Evolutionary conservation across 2,797 vertebrate genomes (phyloP).

Genomic region (Catamblyrhynchus diadema): DNA sequence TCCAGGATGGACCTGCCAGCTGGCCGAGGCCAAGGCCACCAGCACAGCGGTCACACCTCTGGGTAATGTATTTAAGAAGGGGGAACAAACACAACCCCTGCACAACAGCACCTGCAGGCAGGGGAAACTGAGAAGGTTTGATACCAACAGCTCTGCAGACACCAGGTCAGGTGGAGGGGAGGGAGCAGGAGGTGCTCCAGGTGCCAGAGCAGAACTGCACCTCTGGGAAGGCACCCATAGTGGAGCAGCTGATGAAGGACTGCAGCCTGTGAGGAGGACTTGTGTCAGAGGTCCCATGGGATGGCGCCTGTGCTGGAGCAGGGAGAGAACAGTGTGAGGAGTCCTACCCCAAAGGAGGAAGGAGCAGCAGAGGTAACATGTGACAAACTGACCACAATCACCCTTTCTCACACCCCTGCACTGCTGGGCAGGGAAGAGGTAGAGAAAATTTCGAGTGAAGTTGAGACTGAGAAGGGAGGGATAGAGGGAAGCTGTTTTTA

Average conservation of each 20-base stretch:
- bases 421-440: not conserved
- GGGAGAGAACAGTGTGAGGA: not conserved
- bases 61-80: not conserved
- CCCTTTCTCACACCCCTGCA: rapidly evolving
- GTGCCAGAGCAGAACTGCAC: not conserved
- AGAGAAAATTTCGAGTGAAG: not conserved
- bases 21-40: not conserved
- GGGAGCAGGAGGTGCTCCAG: not conserved
- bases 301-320: not conserved
- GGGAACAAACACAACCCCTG: not conserved
- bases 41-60: not conserved
- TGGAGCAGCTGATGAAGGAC: not conserved
- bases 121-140: not conserved
- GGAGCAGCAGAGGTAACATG: not conserved
- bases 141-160: not conserved
- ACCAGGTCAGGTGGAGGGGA: not conserved
- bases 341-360: not conserved
- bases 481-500: not conserved
- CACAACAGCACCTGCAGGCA: not conserved
- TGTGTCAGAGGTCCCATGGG: not conserved
- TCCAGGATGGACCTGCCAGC: not conserved
- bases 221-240: not conserved
- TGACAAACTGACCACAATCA: not conserved
- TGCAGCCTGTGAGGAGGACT: not conserved
- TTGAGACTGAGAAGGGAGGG: not conserved